Evolutionary conservation across 2,113 vertebrate species (phyloP), one percentile per base, ranked within the genome.

Genomic region (Cyprinodon tularosa): DNA sequence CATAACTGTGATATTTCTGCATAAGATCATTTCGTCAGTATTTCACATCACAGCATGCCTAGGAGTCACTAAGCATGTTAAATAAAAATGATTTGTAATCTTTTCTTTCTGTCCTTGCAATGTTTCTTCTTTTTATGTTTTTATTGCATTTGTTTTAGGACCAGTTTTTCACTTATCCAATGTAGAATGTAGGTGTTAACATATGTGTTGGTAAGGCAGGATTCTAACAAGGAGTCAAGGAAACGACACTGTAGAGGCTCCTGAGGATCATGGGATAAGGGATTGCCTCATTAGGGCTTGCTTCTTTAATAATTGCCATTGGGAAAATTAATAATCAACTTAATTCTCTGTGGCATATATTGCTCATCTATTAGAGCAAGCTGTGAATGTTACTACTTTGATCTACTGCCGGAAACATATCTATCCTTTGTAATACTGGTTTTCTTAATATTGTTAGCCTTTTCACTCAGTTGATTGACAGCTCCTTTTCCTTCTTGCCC

Each of bases 271-370:
- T 66, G 72, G 77, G 72, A 84, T 81, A 48, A 90, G 91, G 91
- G 92, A 92, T 92, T 85, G 79, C 78, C 89, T 92, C 88, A 94
- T 93, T 92, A 92, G 90, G 66, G 68, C 86, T 83, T 72, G 76
- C 81, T 75, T 89, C 78, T 83, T 88, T 94, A 94, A 93, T 94
- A 92, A 88, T 83, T 3, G 7, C 93, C 85, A 84, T 38, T 59
- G 93, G 88, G 94, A 81, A 87, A 84, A 91, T 93, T 93, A 93
- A 94, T 93, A 92, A 87, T 81, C 90, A 29, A 85, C 89, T 85
- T 90, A 93, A 89, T 84, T 88, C 78, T 81, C 72, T 74, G 77
- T 78, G 81, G 77, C 84, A 84, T 70, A 81, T 87, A 86, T 86
- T 93, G 84, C 84, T 91, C 85, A 87, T 86, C 83, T 88, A 76